A percentile compares a stretch with the other conserved stretches of the same genome.
Evolutionary conservation across 2,888 invertebrate genomes (phyloP).

Genomic region (Dolichopus griseipennis): DNA sequence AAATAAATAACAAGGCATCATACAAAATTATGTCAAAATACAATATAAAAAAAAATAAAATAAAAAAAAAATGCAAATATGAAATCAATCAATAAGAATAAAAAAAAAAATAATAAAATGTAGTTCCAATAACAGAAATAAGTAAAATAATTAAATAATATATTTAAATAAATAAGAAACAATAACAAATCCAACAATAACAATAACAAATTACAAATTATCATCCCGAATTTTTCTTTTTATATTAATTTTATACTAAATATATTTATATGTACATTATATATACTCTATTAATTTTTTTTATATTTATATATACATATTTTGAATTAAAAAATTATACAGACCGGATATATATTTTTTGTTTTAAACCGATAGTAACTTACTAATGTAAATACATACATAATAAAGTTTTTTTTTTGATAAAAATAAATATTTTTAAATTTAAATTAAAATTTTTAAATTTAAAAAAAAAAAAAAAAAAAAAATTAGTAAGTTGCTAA

Average conservation of each 20-base stretch:
- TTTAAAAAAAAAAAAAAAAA: no score
- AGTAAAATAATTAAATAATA: neutral
- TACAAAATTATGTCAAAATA: slow-evolving; percentile 5
- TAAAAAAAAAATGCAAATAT: neutral
- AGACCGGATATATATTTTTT: no score
- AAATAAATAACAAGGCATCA: neutral
- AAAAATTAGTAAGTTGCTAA: no score
- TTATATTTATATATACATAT: neutral
- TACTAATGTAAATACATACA: no score
- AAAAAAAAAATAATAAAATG: neutral
- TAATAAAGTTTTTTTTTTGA: no score
- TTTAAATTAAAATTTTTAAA: no score
- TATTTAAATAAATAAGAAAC: neutral
- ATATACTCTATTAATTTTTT: no score
- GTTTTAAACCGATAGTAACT: no score
- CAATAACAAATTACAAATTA: neutral
- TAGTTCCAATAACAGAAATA: neutral
- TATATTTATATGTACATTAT: neutral
- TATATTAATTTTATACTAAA: neutral
- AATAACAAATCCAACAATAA: slow-evolving; percentile 1
- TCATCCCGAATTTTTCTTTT: slow-evolving; percentile 6
- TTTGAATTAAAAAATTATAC: no score
- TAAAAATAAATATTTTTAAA: no score
- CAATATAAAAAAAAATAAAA: neutral
- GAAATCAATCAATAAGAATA: neutral